Percentiles rank a stretch among this genome's conserved stretches.
These are phyloP conservation scores for Pterocles burchelli DNA, from an alignment of 2,113 vertebrate genomes.

Conservation along the genomic window DNA sequence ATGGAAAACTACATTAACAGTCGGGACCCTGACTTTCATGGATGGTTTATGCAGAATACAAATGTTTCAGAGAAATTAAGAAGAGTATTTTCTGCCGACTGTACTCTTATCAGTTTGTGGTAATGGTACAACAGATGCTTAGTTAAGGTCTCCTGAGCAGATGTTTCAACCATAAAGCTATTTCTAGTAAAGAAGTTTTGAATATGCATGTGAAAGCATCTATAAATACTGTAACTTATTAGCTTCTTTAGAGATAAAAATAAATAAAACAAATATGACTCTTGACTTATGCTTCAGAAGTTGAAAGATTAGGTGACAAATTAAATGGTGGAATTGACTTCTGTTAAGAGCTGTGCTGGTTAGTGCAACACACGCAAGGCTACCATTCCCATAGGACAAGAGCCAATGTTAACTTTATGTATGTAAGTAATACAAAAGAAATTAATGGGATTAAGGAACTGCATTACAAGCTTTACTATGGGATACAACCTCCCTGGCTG, in stretches of 20 bases:
- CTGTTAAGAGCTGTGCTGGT: neutral
- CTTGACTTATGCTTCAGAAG: neutral
- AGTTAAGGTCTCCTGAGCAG: neutral
- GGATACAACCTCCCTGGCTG: neutral
- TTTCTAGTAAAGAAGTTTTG: slow-evolving; percentile 7
- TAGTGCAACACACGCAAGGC: neutral
- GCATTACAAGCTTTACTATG: neutral
- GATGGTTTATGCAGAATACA: neutral
- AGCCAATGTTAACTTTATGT: neutral
- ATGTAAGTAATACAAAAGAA: neutral
- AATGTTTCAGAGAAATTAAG: neutral
- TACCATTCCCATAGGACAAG: neutral
- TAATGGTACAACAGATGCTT: neutral
- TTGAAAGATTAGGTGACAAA: neutral
- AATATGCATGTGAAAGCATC: slow-evolving; percentile 1
- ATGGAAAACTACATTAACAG: neutral
- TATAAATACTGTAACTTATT: neutral
- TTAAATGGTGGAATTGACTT: neutral
- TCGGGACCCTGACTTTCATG: neutral
- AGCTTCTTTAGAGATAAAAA: slow-evolving; percentile 16
- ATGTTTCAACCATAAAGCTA: slow-evolving; percentile 6
- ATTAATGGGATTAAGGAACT: neutral
- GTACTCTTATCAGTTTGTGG: neutral
- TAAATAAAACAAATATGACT: neutral
- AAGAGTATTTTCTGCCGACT: neutral